phyloP scores from a whole-genome alignment of 2,113 vertebrate species.

The Oriolus oriolus region DNA sequence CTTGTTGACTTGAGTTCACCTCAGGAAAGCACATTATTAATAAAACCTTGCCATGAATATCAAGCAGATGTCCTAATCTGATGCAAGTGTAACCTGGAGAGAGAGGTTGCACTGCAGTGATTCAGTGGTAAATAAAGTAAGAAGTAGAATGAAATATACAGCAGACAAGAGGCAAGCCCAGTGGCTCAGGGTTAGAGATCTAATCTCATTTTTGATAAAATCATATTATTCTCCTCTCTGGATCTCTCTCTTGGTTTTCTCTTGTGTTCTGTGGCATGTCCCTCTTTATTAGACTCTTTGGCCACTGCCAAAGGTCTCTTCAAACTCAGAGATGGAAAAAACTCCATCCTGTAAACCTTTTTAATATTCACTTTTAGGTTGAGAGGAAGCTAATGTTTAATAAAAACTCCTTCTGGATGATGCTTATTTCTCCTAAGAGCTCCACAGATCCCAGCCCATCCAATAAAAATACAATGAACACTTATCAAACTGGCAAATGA shows the following conservation, averaged over 20 bases:
- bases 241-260: neutral
- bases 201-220: neutral
- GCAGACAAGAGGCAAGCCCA: neutral
- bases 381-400: neutral
- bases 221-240: neutral
- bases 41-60: neutral
- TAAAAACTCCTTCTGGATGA: neutral
- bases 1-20: neutral
- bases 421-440: neutral
- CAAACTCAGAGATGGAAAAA: neutral
- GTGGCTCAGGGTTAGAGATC: neutral
- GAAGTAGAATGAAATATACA: neutral
- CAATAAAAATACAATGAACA: neutral
- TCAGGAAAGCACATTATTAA: neutral
- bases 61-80: neutral
- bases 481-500: neutral
- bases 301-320: neutral
- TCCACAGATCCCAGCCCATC: neutral
- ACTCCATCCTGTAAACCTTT: fast-evolving
- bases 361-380: neutral
- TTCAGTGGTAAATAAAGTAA: neutral
- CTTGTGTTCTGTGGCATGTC: neutral
- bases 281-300: neutral
- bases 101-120: neutral
- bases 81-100: neutral